Percentiles rank a stretch among this genome's conserved stretches.
Conservation (phyloP, 2,888 invertebrate genomes). For the Lasioglossum marginatum region DNA sequence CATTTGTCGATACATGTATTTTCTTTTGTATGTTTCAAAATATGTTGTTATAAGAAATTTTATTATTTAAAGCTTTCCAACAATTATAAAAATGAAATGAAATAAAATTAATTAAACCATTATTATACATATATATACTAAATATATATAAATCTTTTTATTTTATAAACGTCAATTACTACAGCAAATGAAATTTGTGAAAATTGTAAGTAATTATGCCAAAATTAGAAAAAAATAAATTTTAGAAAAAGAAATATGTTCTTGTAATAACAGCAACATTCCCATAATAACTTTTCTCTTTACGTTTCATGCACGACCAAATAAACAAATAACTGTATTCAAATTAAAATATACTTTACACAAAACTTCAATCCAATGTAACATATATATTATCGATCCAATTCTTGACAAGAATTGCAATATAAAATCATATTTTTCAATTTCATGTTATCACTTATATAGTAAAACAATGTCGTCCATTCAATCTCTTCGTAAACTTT, state of each 20-base stretch:
- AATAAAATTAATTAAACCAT: not conserved
- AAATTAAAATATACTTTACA: not conserved
- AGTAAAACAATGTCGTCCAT: not conserved
- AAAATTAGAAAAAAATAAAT: not conserved
- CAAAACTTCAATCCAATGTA: not conserved
- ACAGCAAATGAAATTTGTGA: not conserved
- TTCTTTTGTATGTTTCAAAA: not conserved
- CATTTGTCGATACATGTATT: not conserved
- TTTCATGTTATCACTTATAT: not conserved
- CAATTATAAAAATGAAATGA: not conserved
- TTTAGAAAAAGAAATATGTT: not conserved
- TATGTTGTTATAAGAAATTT: not conserved
- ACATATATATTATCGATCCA: not conserved
- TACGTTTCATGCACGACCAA: not conserved
- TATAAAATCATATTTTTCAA: not conserved
- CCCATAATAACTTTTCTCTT: not conserved
- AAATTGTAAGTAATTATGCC: not conserved
- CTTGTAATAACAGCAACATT: not conserved
- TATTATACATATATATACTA: not conserved
- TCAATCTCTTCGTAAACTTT: not conserved
- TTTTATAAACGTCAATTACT: not conserved
- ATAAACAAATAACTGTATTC: not conserved
- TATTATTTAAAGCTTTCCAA: not conserved
- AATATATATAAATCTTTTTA: constrained; percentile 9
- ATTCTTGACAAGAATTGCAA: not conserved